phyloP scores from a whole-genome alignment of 2,888 invertebrate species.

The Amiota minor region DNA sequence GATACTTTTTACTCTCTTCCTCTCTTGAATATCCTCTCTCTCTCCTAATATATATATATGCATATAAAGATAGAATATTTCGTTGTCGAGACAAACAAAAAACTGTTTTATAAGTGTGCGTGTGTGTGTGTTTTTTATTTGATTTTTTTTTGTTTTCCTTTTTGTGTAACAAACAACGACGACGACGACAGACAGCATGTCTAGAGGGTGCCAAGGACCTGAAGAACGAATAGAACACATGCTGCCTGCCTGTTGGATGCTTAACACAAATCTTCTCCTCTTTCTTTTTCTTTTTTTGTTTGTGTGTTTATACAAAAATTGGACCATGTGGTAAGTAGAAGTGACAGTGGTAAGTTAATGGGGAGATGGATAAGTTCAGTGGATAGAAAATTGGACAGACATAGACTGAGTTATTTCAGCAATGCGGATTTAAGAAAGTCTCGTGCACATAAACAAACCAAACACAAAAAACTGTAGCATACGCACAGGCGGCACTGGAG shows the following conservation, averaged over 20 bases:
- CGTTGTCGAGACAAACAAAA: not conserved
- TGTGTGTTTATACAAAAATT: not conserved
- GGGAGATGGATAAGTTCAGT: no score
- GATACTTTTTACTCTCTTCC: not conserved
- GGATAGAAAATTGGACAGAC: not conserved
- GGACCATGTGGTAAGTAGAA: not conserved
- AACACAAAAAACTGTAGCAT: slow-evolving; percentile 39
- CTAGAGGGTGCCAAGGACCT: slow-evolving; percentile 20
- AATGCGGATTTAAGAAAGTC: not conserved
- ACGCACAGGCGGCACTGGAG: slow-evolving; percentile 36
- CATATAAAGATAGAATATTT: not conserved
- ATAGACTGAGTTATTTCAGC: not conserved
- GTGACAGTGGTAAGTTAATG: not conserved
- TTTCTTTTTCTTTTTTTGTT: no score
- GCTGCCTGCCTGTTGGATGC: slow-evolving; percentile 15
- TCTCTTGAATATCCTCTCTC: not conserved
- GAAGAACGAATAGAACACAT: not conserved
- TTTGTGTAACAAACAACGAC: not conserved
- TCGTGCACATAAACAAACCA: not conserved
- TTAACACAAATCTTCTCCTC: not conserved
- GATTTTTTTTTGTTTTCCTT: slow-evolving; percentile 1
- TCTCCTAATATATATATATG: not conserved
- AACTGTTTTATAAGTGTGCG: not conserved
- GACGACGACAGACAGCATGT: slow-evolving; percentile 6
- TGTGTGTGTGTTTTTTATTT: not conserved